Evolutionary conservation across 2,797 vertebrate genomes (phyloP).

Genomic region (Microtus californicus): DNA sequence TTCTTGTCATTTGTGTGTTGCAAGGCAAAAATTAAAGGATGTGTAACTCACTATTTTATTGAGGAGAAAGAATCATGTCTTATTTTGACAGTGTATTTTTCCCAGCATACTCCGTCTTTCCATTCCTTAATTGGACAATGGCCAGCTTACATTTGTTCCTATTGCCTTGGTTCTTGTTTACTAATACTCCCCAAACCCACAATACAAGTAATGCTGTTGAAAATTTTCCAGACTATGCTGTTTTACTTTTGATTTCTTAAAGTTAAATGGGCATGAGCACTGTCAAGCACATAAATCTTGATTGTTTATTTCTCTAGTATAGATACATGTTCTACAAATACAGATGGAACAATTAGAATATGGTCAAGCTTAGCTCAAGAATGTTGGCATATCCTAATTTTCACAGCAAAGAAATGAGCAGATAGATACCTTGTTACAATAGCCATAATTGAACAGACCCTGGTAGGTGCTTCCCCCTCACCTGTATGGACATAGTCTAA

Average conservation of each 20-base stretch:
- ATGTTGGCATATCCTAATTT: slow-evolving; percentile 51
- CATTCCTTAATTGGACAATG: slow-evolving; percentile 47
- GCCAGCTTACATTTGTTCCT: slow-evolving; percentile 41
- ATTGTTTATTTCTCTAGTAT: slow-evolving; percentile 58
- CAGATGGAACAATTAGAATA: slow-evolving; percentile 53
- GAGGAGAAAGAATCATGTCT: background rate
- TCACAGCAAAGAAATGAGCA: slow-evolving; percentile 31
- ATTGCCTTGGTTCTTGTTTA: slow-evolving; percentile 41
- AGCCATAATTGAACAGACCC: background rate
- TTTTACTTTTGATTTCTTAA: slow-evolving; percentile 52
- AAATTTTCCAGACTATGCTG: slow-evolving; percentile 38
- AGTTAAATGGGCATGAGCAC: background rate
- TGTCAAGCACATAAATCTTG: slow-evolving; percentile 53
- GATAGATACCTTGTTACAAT: background rate
- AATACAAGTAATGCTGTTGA: slow-evolving; percentile 11
- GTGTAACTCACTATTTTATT: slow-evolving; percentile 58
- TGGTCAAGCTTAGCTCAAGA: slow-evolving; percentile 33
- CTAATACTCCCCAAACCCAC: background rate
- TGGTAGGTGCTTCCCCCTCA: background rate
- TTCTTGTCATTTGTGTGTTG: background rate
- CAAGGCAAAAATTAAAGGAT: slow-evolving; percentile 38
- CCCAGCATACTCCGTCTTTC: background rate
- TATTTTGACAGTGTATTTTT: slow-evolving; percentile 61
- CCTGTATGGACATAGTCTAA: slow-evolving; percentile 14
- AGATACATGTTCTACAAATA: slow-evolving; percentile 1